Base-by-base conservation (phyloP, 2,888 invertebrate genomes). In the Artemia sinica region DNA sequence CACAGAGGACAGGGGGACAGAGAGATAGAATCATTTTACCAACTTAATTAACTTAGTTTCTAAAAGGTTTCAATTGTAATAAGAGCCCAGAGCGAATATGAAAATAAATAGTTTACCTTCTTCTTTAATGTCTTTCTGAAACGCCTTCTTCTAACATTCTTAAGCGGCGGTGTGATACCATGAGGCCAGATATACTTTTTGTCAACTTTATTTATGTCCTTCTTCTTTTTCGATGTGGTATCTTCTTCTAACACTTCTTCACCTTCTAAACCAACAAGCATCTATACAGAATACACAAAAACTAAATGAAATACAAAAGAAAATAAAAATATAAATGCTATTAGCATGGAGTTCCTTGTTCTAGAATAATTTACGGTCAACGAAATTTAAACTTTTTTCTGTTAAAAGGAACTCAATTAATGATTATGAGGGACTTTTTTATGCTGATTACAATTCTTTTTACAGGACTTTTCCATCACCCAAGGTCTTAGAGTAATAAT, bases 121-220 rank as follows among this genome's bases (percentile, higher is more conserved):
- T 98, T 98, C 77, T 91, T 92, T 49, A 96, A 78, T 0, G 94
- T 95, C 80, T 95, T 95, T 51, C 96, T 83, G 75, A 96, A 96
- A 70, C 96, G 83, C 69, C 94, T 83, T 74, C 89, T 89, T 11
- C 96, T 82, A 0, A 94, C 91, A 80, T 97, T 97, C 78, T 97
- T 98, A 70, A 94, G 82, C 0, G 97, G 95, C 0, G 95, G 93
- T 5, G 96, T 93, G 66, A 98, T 81, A 51, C 98, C 98, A 78
- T 98, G 97, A 0, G 93, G 94, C 84, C 85, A 94, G 3, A 93
- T 80, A 79, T 88, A 95, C 76, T 93, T 93, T 75, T 94, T 94
- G 73, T 96, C 93, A 0, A 88, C 87, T 78, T 87, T 86, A 72
- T 82, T 83, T 0, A 88, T 86, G 78, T 92, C 91, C 76, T 90